Evolutionary conservation across 2,113 vertebrate species (phyloP), one percentile per base, ranked within the genome.

Genomic region (Syngnathus scovelli): DNA sequence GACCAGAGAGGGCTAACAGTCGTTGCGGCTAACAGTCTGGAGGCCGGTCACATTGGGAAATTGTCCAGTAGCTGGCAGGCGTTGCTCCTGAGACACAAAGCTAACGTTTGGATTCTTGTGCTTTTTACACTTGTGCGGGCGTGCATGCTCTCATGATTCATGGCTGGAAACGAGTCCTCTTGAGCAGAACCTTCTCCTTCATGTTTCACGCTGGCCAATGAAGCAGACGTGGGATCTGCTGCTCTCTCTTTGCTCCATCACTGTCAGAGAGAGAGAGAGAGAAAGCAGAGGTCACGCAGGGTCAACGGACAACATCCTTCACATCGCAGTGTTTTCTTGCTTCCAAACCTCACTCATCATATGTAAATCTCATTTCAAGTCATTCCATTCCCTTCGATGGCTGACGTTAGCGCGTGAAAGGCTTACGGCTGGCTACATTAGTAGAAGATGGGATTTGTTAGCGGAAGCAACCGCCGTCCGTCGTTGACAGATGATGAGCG

Each of bases 11-110:
- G 78, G 75, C 84, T 77, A 91, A 92, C 89, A 91, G 90, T 90
- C 89, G 67, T 85, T 43, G 81, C 69, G 62, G 63, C 80, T 87
- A 90, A 89, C 89, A 92, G 90, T 91, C 86, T 74, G 86, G 75
- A 85, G 72, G 84, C 88, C 80, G 75, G 72, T 78, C 56, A 74
- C 72, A 78, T 77, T 18, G 74, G 68, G 64, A 44, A 78, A 76
- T 44, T 59, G 76, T 85, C 72, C 70, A 64, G 75, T 63, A 12
- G 72, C 58, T 74, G 67, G 66, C 59, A 69, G 70, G 67, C 64
- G 11, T 68, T 78, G 72, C 61, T 64, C 65, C n/a, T 6, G 10
- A 33, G 52, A 23, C 21, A 15, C 6, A 58, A 49, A 62, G 48
- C 65, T 54, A 27, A 75, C 64, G 54, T 41, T 18, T 10, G 65